A percentile compares a stretch with the other conserved stretches of the same genome.
These are phyloP conservation scores for Hystrix brachyura DNA, from an alignment of 2,113 vertebrate genomes.

Conservation along the genomic window DNA sequence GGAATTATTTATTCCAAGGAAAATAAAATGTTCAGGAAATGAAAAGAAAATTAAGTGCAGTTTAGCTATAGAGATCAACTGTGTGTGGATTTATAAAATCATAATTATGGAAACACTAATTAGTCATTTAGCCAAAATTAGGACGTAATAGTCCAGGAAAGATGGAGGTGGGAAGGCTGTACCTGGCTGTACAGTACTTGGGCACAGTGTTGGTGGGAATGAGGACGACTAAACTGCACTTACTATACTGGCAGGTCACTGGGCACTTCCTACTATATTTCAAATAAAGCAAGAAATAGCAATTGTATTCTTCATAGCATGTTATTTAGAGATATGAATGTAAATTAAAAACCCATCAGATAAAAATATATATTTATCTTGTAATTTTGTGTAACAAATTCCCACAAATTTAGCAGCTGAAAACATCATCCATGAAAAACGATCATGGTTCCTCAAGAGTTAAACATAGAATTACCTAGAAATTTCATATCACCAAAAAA, in stretches of 20 bases:
- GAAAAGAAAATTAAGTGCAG: neutral
- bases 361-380: neutral
- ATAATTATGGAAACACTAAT: neutral
- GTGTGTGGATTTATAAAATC: neutral
- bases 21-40: neutral
- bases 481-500: neutral
- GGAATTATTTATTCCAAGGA: neutral
- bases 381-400: neutral
- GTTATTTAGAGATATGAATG: neutral
- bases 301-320: neutral
- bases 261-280: neutral
- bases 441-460: neutral
- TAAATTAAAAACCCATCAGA: neutral
- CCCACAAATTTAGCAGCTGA: neutral
- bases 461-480: neutral
- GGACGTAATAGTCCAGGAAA: rapidly evolving
- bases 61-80: neutral
- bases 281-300: neutral
- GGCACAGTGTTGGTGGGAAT: too few species aligned
- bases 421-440: neutral
- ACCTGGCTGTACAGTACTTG: neutral
- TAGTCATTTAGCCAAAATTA: neutral
- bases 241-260: neutral
- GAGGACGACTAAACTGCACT: neutral
- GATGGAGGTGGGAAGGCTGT: neutral